Percentiles rank a stretch among this genome's conserved stretches.
Evolutionary conservation across 2,888 invertebrate species (phyloP).

Genomic region (Drosophila affinis): DNA sequence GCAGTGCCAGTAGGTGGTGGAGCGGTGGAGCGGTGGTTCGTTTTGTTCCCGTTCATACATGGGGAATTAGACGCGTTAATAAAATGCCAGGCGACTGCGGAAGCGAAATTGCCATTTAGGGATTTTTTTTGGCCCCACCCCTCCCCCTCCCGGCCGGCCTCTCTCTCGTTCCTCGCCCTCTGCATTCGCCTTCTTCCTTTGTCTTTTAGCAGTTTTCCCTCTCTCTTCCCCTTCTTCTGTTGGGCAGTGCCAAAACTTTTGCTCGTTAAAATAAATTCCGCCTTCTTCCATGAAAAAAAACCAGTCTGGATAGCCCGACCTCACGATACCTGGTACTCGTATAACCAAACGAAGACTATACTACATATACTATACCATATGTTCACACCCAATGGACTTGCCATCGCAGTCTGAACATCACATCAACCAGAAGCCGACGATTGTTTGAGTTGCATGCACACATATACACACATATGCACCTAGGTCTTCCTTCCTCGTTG

Average conservation of each 20-base stretch:
- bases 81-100: conserved; percentile 68
- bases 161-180: conserved; percentile 2
- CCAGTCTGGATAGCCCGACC: background rate
- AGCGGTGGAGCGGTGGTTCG: background rate
- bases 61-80: conserved; percentile 72
- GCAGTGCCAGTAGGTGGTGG: background rate
- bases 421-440: too few relatives aligned
- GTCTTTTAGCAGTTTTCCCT: background rate
- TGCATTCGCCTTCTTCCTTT: background rate
- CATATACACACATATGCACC: too few relatives aligned
- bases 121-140: conserved; percentile 42
- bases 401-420: too few relatives aligned
- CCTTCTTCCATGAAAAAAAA: conserved; percentile 31
- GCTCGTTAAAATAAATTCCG: conserved; percentile 72
- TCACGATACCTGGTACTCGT: background rate
- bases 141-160: too few relatives aligned
- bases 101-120: conserved; percentile 70
- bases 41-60: conserved; percentile 32
- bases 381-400: too few relatives aligned
- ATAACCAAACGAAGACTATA: too few relatives aligned
- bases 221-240: background rate
- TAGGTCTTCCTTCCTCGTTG: too few relatives aligned
- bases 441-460: too few relatives aligned
- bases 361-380: too few relatives aligned
- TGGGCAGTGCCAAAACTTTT: conserved; percentile 60